Conservation (phyloP, 2,888 invertebrate species). For the Mythimna ferrago region DNA sequence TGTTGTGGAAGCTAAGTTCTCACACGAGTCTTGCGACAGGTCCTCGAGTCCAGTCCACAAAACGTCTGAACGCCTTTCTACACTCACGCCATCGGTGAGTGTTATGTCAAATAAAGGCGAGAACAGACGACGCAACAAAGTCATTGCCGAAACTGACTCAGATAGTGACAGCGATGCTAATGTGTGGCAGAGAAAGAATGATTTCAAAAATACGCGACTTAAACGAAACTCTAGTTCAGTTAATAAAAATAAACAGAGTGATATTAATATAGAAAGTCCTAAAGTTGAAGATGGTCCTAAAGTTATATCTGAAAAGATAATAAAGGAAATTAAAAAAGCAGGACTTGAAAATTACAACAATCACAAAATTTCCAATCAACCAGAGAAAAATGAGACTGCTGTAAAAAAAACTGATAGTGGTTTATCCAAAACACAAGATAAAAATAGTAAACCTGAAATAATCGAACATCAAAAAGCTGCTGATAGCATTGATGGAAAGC, state of each 20-base stretch:
- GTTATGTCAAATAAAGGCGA: slow-evolving; percentile 89
- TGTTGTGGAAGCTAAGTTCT: slow-evolving; percentile 93
- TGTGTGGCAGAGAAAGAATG: slow-evolving; percentile 85
- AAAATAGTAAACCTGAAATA: slow-evolving; percentile 63
- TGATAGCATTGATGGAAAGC: slow-evolving; percentile 43
- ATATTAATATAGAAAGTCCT: slow-evolving; percentile 74
- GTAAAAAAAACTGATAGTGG: slow-evolving; percentile 66
- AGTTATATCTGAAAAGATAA: slow-evolving; percentile 80
- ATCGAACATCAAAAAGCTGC: slow-evolving; percentile 62
- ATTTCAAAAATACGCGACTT: slow-evolving; percentile 86
- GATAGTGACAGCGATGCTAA: slow-evolving; percentile 84
- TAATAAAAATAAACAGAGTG: slow-evolving; percentile 83
- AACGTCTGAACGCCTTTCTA: slow-evolving; percentile 89
- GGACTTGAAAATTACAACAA: slow-evolving; percentile 77
- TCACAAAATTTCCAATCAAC: slow-evolving; percentile 61
- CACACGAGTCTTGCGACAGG: slow-evolving; percentile 90
- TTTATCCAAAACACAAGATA: slow-evolving; percentile 66
- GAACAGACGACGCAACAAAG: slow-evolving; percentile 86
- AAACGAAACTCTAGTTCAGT: slow-evolving; percentile 85
- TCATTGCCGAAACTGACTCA: slow-evolving; percentile 86
- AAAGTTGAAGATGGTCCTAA: slow-evolving; percentile 81
- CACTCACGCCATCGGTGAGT: slow-evolving; percentile 89
- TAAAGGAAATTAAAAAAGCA: slow-evolving; percentile 82
- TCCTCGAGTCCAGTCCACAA: slow-evolving; percentile 88
- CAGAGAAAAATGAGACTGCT: slow-evolving; percentile 68